These are phyloP conservation scores for Brachyalestes nurse DNA, from an alignment of 2,797 vertebrate species.

Conservation along the genomic window DNA sequence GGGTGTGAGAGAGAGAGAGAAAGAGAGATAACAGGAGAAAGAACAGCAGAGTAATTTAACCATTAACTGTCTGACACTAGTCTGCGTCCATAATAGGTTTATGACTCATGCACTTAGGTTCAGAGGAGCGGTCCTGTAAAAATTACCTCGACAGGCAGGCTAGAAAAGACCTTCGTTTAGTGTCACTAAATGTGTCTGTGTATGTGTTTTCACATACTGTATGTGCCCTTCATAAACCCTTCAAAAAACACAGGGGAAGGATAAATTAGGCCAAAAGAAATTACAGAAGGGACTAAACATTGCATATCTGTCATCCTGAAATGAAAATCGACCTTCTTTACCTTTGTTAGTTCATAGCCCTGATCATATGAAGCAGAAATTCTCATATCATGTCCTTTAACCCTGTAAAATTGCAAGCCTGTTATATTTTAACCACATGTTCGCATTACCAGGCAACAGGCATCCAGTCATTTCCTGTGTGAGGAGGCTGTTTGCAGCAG, in stretches of 20 bases:
- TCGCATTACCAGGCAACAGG: too few relatives aligned
- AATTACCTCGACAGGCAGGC: slow-evolving; percentile 5
- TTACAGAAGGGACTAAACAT: too few relatives aligned
- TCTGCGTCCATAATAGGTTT: slow-evolving; percentile 12
- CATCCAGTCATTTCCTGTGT: too few relatives aligned
- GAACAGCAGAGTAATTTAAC: slow-evolving; percentile 1
- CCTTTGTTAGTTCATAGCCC: too few relatives aligned
- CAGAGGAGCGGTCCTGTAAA: slow-evolving; percentile 30
- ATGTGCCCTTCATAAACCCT: not conserved
- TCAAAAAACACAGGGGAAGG: not conserved
- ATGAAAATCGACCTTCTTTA: too few relatives aligned
- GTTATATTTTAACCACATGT: too few relatives aligned
- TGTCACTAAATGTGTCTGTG: not conserved
- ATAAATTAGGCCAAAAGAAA: too few relatives aligned
- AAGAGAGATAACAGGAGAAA: not conserved
- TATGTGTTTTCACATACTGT: not conserved
- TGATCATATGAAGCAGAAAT: too few relatives aligned
- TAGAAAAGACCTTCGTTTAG: not conserved
- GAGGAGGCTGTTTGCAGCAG: too few relatives aligned
- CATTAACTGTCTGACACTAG: slow-evolving; percentile 14
- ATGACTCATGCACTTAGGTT: slow-evolving; percentile 32
- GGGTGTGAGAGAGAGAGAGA: not conserved
- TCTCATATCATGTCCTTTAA: too few relatives aligned
- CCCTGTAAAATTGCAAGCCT: too few relatives aligned
- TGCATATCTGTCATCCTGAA: too few relatives aligned